Base-by-base conservation (phyloP, 2,888 invertebrate genomes). In the Drosophila ochracea region DNA sequence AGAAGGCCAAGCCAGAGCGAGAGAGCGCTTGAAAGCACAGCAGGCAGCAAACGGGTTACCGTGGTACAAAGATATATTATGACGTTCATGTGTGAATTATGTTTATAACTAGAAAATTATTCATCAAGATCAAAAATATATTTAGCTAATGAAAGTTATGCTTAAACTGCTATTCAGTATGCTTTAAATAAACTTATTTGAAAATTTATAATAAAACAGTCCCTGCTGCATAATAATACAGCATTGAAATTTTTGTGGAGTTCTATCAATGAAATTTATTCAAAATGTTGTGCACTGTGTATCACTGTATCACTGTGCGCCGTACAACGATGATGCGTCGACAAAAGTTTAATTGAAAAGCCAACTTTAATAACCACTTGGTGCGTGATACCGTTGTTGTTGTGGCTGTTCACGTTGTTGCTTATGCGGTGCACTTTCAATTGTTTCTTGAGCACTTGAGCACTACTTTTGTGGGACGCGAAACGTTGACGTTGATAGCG, bases 291-390 rank as follows among this genome's bases (percentile, higher is more conserved):
- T 19, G 30, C 25, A 16, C n/a, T n/a, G n/a, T n/a, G n/a, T n/a
- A n/a, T n/a, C n/a, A n/a, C n/a, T 52, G 54, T 4, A 19, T 73
- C 87, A 87, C 72, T 70, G 89, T 87, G 43, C 47, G 9, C 41
- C 21, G 54, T 19, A 2, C 28, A 52, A 25, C 59, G 35, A 62
- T 67, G 43, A 54, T 66, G 70, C 81, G 71, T 68, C 60, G 66
- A 78, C 83, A 82, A 76, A 76, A 86, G 76, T 76, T 75, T 75
- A 90, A 90, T 88, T 89, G 86, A 90, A 83, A 89, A 77, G 72
- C 73, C 64, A 82, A 89, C 80, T 82, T 89, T 73, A 87, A 82
- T 75, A 87, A 83, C 78, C 85, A 90, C 85, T 90, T 90, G 85
- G 85, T 78, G 80, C 47, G 63, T 71, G 72, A 53, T 73, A 61